phyloP scores from a whole-genome alignment of 2,797 vertebrate genomes.

The Odontamblyopus rebecca region DNA sequence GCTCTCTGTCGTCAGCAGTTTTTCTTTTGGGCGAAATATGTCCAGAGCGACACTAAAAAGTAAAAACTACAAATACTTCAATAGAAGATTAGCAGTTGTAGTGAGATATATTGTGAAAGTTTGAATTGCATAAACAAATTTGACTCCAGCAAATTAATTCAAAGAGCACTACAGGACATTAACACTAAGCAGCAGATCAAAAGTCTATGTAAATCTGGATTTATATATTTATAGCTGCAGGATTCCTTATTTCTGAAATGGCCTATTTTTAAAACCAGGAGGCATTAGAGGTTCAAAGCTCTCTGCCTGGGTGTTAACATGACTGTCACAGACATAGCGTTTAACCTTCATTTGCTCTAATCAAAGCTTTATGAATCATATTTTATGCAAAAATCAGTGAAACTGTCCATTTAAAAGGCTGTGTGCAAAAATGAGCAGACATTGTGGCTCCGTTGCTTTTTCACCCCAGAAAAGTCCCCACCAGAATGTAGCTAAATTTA shows the following conservation, averaged over 20 bases:
- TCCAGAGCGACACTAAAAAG: neutral
- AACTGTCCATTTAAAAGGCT: constrained; percentile 33
- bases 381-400: neutral
- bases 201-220: constrained; percentile 10
- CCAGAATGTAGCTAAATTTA: constrained; percentile 70
- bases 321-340: constrained; percentile 23
- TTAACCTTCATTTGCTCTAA: constrained; percentile 34
- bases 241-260: constrained; percentile 21
- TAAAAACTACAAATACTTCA: neutral
- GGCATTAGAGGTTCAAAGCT: constrained; percentile 11
- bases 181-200: constrained; percentile 18
- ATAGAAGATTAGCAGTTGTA: neutral
- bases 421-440: constrained; percentile 28
- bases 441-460: constrained; percentile 49
- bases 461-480: constrained; percentile 55
- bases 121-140: neutral
- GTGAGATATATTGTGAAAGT: neutral
- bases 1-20: neutral
- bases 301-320: neutral
- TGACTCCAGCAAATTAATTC: neutral
- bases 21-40: neutral
- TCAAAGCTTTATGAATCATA: constrained; percentile 19
- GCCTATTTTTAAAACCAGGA: constrained; percentile 30
- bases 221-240: constrained; percentile 25
- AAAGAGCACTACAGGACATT: neutral